Percentiles rank a stretch among this genome's conserved stretches.
Conservation (phyloP, 2,888 invertebrate species). For the Ptilodon capucinus region DNA sequence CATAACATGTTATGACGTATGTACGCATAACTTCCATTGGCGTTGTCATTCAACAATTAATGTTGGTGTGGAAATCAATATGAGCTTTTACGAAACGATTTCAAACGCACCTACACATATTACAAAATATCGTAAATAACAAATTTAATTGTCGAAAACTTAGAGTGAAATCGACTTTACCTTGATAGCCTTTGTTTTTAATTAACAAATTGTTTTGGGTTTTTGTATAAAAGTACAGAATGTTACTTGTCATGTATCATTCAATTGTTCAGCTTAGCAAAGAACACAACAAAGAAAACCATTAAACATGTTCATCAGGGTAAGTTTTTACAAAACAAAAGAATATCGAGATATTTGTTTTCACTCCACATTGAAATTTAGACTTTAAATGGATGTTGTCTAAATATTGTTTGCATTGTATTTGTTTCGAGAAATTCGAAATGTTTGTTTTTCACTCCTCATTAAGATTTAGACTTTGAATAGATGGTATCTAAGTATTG, state of each 20-base stretch:
- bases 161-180: slow-evolving; percentile 19
- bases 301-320: slow-evolving; percentile 33
- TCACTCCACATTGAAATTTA: too few relatives aligned
- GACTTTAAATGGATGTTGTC: too few relatives aligned
- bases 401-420: not conserved
- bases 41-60: not conserved
- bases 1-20: too few relatives aligned
- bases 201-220: slow-evolving; percentile 14
- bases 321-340: too few relatives aligned
- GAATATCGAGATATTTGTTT: too few relatives aligned
- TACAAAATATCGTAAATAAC: slow-evolving; percentile 10
- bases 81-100: slow-evolving; percentile 11
- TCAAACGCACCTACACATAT: slow-evolving; percentile 11
- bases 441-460: too few relatives aligned
- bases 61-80: slow-evolving; percentile 1
- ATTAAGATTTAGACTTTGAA: too few relatives aligned
- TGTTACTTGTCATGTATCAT: slow-evolving; percentile 29
- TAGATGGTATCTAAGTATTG: too few relatives aligned
- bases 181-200: slow-evolving; percentile 29
- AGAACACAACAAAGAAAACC: slow-evolving; percentile 7
- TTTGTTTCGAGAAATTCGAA: slow-evolving; percentile 13
- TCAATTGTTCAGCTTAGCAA: slow-evolving; percentile 18
- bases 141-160: slow-evolving; percentile 9
- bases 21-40: not conserved
- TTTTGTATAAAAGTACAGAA: slow-evolving; percentile 31